A percentile compares a stretch with the other conserved stretches of the same genome.
phyloP scores from a whole-genome alignment of 1,140 invertebrate species.

The Drosophila sucinea region DNA sequence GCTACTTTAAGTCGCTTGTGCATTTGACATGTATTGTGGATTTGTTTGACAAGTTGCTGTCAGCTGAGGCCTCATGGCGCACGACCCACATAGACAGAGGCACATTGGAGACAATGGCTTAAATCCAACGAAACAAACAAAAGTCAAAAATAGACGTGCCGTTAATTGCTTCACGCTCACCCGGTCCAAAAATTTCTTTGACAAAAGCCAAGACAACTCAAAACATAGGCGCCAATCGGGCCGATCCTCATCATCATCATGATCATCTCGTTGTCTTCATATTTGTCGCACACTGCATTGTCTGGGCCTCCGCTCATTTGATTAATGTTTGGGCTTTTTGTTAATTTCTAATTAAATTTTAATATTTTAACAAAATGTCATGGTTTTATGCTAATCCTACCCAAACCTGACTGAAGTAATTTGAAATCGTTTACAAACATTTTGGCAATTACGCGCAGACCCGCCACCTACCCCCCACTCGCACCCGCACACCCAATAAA shows the following conservation, averaged over 20 bases:
- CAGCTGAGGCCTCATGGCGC: slow-evolving; percentile 49
- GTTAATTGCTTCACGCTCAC: slow-evolving; percentile 72
- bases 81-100: slow-evolving; percentile 66
- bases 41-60: slow-evolving; percentile 75
- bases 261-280: slow-evolving; percentile 27
- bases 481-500: neutral
- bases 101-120: slow-evolving; percentile 22
- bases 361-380: slow-evolving; percentile 46
- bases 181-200: slow-evolving; percentile 64
- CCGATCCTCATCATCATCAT: neutral
- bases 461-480: neutral
- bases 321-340: slow-evolving; percentile 49
- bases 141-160: slow-evolving; percentile 48
- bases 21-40: slow-evolving; percentile 75
- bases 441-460: slow-evolving; percentile 23
- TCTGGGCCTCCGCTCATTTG: slow-evolving; percentile 29
- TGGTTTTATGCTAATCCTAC: slow-evolving; percentile 55
- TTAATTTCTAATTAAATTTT: slow-evolving; percentile 51
- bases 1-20: slow-evolving; percentile 38
- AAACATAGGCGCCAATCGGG: slow-evolving; percentile 1
- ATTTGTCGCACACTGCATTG: slow-evolving; percentile 34
- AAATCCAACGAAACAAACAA: neutral
- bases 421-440: slow-evolving; percentile 31
- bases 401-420: slow-evolving; percentile 40
- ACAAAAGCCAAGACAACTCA: slow-evolving; percentile 36